Evolutionary conservation across 2,888 invertebrate species (phyloP).

Genomic region (Tridacna gigas): DNA sequence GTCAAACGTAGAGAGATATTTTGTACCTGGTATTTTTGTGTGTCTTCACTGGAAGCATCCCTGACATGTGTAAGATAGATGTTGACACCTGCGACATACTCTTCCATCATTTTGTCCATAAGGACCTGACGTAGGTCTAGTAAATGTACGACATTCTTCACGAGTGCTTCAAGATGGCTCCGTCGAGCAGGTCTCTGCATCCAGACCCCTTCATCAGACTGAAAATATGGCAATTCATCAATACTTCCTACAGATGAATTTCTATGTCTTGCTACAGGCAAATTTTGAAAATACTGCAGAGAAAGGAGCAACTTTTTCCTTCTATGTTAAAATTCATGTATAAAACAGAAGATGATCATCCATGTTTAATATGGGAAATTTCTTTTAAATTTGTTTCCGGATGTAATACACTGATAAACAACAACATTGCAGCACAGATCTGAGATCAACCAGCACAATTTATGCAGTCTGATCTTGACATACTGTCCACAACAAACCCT

Average conservation of each 20-base stretch:
- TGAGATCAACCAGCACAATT: too few relatives aligned
- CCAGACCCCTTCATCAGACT: constrained; percentile 79
- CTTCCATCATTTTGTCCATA: constrained; percentile 79
- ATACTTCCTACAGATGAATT: too few relatives aligned
- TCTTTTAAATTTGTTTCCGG: too few relatives aligned
- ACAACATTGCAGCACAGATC: too few relatives aligned
- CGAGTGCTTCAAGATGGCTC: constrained; percentile 71
- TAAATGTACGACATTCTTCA: constrained; percentile 76
- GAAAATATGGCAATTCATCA: neutral
- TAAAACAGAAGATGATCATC: too few relatives aligned
- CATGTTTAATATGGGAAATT: too few relatives aligned
- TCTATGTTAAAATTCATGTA: neutral
- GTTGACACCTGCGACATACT: constrained; percentile 79
- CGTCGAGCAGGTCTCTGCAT: constrained; percentile 70
- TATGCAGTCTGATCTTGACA: too few relatives aligned
- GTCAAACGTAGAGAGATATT: neutral
- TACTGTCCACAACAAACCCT: too few relatives aligned
- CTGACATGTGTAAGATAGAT: constrained; percentile 77
- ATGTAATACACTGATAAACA: too few relatives aligned
- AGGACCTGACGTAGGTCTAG: constrained; percentile 73
- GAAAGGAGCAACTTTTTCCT: neutral
- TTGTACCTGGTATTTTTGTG: constrained; percentile 64
- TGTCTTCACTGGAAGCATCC: constrained; percentile 72
- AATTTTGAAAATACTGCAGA: neutral
- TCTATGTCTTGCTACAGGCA: neutral